Base-by-base conservation (phyloP, 2,113 vertebrate genomes). In the Colinus virginianus region DNA sequence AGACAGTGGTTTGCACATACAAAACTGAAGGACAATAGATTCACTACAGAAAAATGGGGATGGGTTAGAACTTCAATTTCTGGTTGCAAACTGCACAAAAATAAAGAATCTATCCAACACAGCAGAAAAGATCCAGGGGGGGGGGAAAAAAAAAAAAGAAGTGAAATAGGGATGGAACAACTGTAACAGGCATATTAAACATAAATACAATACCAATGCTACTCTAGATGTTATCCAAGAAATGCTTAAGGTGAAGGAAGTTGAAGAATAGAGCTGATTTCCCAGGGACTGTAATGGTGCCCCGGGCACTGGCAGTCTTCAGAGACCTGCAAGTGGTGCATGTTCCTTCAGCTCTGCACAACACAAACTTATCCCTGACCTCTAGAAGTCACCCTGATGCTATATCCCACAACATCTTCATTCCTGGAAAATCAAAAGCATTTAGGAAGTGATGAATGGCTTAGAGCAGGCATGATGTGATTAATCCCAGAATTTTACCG, bases 261-360 rank as follows among this genome's bases (percentile, higher is more conserved):
- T 6, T 49, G 46, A 70, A 26, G 46, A 20, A n/a, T 15, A 21
- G 19, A 67, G 34, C 7, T 58, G 9, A 58, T 34, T 78, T 76
- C 53, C 48, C 34, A 40, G 38, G 40, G 20, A 15, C 5, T 71
- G 14, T 15, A 78, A 68, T 0, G 0, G 3, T 0, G 0, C 22
- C 9, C 6, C 26, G 30, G 36, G 22, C 28, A 66, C 18, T 9
- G 15, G 25, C 11, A 72, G 43, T 20, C 46, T 42, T 20, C 13
- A 51, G 25, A 81, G 16, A 68, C 5, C 9, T 19, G 7, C 42
- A 82, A 64, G 34, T 9, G 4, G 8, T 25, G 28, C 13, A 53
- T 3, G 34, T 21, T 11, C 9, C 32, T 67, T 71, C 19, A 16
- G 5, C 53, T 72, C 72, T 90, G 49, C 20, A 13, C 17, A 56